phyloP scores from a whole-genome alignment of 2,888 invertebrate species.

The Gymnocheta viridis region DNA sequence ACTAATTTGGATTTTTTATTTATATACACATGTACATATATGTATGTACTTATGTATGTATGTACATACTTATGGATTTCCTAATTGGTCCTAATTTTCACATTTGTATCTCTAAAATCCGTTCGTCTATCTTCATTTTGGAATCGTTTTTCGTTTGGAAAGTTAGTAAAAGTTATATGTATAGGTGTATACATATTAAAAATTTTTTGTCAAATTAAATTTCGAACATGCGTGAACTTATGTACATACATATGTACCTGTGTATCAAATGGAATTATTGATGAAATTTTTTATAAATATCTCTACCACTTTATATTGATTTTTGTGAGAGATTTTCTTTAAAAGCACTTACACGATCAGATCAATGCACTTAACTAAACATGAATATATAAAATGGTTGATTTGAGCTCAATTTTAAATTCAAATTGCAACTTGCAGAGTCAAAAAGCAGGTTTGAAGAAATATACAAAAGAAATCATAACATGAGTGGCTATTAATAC shows the following conservation, averaged over 20 bases:
- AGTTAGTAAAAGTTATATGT: no score
- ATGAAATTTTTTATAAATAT: conserved; percentile 43
- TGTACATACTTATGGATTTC: not conserved
- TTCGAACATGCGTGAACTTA: not conserved
- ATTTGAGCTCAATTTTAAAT: conserved; percentile 46
- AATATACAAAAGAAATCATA: conserved; percentile 45
- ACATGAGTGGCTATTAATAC: conserved; percentile 5
- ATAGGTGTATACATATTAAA: no score
- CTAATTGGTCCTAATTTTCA: no score
- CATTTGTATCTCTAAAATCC: no score
- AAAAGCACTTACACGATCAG: conserved; percentile 30
- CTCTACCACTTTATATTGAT: not conserved
- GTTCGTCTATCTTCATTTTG: no score
- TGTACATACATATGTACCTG: conserved; percentile 1
- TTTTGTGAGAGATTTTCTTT: conserved; percentile 29
- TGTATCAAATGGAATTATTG: conserved; percentile 10
- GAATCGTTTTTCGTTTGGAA: no score
- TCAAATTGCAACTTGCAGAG: conserved; percentile 54
- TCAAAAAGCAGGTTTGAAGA: conserved; percentile 61
- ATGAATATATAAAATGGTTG: conserved; percentile 60
- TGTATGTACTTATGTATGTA: not conserved
- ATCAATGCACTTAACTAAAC: conserved; percentile 60
- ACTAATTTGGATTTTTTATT: not conserved
- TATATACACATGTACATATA: not conserved
- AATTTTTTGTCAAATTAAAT: no score